Percentiles rank a stretch among this genome's conserved stretches.
Conservation (phyloP, 2,113 vertebrate species). For the Phylloscopus trochilus region DNA sequence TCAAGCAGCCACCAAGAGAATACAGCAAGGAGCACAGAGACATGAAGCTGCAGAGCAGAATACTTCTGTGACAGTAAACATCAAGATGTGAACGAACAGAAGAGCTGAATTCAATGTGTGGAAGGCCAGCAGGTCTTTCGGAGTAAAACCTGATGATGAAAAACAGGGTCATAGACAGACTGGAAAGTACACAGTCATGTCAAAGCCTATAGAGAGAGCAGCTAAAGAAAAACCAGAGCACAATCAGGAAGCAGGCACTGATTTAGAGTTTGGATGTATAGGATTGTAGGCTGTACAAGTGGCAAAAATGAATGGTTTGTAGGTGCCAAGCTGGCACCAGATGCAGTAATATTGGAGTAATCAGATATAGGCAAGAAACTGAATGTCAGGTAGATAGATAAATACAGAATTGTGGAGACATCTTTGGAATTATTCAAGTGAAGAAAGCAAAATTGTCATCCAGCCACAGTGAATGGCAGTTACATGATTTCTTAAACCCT, state of each 20-base stretch:
- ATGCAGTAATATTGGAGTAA: background rate
- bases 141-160: background rate
- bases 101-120: background rate
- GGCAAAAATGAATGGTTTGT: background rate
- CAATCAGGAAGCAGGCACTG: background rate
- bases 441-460: background rate
- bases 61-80: background rate
- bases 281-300: background rate
- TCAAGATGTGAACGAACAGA: background rate
- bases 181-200: background rate
- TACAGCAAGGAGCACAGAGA: background rate
- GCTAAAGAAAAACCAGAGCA: background rate
- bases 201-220: background rate
- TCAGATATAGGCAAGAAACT: background rate
- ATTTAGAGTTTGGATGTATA: background rate
- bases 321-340: background rate
- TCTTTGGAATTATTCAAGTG: background rate
- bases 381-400: background rate
- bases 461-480: background rate
- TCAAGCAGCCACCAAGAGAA: background rate
- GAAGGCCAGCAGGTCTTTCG: background rate
- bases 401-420: background rate
- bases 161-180: background rate
- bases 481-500: background rate
- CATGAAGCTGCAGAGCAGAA: background rate